A percentile compares a stretch with the other conserved stretches of the same genome.
These are phyloP conservation scores for Vidua macroura DNA, from an alignment of 2,113 vertebrate species.

Conservation along the genomic window DNA sequence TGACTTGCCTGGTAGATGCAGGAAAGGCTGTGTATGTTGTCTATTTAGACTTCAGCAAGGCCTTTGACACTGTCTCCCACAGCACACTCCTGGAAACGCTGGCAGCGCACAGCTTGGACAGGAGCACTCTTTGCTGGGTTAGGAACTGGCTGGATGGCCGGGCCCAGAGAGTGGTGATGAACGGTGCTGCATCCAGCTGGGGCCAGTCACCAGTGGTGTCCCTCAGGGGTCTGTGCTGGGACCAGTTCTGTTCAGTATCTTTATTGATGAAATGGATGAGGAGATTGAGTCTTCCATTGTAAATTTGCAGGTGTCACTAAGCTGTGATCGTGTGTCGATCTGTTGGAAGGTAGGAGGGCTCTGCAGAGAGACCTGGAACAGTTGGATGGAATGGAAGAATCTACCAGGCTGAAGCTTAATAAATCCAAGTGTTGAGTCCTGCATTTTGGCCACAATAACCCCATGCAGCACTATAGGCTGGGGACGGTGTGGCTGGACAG, in stretches of 20 bases:
- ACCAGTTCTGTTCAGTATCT: neutral
- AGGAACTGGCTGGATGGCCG: neutral
- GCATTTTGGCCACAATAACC: neutral
- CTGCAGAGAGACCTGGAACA: no score
- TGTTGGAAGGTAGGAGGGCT: neutral
- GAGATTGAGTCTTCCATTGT: neutral
- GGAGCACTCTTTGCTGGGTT: neutral
- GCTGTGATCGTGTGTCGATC: accelerated
- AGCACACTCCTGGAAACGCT: neutral
- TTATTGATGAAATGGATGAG: neutral
- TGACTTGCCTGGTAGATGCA: neutral
- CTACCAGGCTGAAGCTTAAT: neutral
- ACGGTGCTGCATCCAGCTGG: neutral
- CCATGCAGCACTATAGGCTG: accelerated
- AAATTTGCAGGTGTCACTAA: neutral
- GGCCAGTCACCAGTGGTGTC: neutral
- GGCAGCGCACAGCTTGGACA: neutral
- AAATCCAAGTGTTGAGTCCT: neutral
- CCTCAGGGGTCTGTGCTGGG: neutral
- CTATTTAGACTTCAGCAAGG: neutral
- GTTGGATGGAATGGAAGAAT: neutral
- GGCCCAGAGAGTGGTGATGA: neutral
- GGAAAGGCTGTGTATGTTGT: neutral
- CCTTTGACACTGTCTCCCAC: neutral
- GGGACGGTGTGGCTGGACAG: neutral